phyloP scores from a whole-genome alignment of 1,140 invertebrate genomes.

The Caenorhabditis brenneri region DNA sequence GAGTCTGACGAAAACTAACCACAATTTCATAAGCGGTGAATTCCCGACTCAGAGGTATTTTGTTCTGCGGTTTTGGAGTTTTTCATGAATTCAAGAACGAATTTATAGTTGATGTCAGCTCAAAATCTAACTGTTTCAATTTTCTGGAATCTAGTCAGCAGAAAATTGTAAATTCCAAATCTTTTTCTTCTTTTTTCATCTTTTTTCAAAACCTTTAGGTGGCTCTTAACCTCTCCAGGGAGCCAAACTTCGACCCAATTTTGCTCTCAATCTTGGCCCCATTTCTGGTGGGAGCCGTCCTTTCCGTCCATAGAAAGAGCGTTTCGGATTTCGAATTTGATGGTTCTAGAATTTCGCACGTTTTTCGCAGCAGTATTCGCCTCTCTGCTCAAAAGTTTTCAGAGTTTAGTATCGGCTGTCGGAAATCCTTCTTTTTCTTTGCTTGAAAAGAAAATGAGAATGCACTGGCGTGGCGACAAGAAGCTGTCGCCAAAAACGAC shows the following conservation, averaged over 20 bases:
- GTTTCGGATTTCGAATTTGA: background rate
- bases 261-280: background rate
- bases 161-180: too few species aligned
- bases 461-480: background rate
- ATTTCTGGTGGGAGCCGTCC: background rate
- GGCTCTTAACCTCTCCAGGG: background rate
- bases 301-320: background rate
- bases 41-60: too few species aligned
- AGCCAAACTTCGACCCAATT: background rate
- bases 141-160: too few species aligned
- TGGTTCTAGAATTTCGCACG: background rate
- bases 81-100: too few species aligned
- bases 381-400: background rate
- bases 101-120: too few species aligned
- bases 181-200: background rate
- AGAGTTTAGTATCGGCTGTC: background rate
- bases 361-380: background rate
- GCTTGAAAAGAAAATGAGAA: slow-evolving; percentile 11
- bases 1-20: too few species aligned
- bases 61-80: too few species aligned
- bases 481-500: background rate
- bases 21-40: too few species aligned
- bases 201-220: too few species aligned
- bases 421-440: too few species aligned
- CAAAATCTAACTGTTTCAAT: too few species aligned